Conservation (phyloP, 1,140 invertebrate genomes). For the Musca domestica region DNA sequence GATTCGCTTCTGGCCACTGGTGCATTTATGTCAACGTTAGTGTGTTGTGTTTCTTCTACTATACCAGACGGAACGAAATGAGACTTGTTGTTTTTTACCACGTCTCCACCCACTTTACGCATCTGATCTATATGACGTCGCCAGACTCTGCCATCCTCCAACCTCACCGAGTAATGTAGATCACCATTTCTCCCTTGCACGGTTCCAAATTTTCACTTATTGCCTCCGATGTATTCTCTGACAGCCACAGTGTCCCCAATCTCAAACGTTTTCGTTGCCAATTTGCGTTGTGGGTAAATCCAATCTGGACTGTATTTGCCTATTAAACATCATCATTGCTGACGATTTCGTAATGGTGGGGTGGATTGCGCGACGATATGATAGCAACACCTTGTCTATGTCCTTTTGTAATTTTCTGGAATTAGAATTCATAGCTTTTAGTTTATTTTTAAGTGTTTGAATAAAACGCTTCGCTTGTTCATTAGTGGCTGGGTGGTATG, state of each 20-base stretch:
- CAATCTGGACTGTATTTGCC: constrained; percentile 11
- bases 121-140: background rate
- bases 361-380: constrained; percentile 22
- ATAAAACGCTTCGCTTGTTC: constrained; percentile 20
- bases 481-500: constrained; percentile 23
- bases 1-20: too few relatives aligned
- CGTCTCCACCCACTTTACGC: background rate
- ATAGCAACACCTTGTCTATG: constrained; percentile 15
- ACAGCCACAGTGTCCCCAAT: too few relatives aligned
- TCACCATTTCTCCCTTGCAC: background rate
- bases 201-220: too few relatives aligned
- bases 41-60: too few relatives aligned
- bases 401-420: constrained; percentile 16
- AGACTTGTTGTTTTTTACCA: too few relatives aligned
- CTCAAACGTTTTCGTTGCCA: too few relatives aligned
- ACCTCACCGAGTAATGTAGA: background rate
- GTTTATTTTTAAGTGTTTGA: constrained; percentile 17
- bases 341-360: constrained; percentile 20
- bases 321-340: constrained; percentile 13
- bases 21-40: too few relatives aligned
- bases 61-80: too few relatives aligned
- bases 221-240: too few relatives aligned
- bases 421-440: background rate
- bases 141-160: background rate
- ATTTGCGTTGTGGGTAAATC: background rate